Conservation (phyloP, 2,888 invertebrate genomes). For the Dyspetes luteomarginatus region DNA sequence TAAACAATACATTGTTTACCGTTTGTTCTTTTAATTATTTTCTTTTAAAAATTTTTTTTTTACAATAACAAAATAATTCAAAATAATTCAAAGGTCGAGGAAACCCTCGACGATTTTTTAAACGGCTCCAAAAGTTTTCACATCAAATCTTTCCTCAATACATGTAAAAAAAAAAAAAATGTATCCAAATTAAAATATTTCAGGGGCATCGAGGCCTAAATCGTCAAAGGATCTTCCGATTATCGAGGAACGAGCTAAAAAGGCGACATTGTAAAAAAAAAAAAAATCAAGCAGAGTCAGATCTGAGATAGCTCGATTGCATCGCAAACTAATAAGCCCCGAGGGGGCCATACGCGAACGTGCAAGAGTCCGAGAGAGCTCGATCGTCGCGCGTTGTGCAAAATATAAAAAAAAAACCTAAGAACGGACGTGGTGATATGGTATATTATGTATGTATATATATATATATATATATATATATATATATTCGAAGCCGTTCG, state of each 20-base stretch:
- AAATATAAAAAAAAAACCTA: slow-evolving; percentile 13
- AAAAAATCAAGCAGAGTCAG: not conserved
- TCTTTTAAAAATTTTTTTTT: not conserved
- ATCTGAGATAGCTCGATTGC: slow-evolving; percentile 29
- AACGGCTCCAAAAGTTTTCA: not conserved
- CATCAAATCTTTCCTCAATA: not conserved
- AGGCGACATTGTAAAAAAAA: not conserved
- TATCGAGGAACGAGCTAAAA: not conserved
- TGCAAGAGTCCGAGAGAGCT: slow-evolving; percentile 9
- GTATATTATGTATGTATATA: too few relatives aligned
- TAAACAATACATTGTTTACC: not conserved
- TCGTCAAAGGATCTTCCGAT: not conserved
- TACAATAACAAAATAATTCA: not conserved
- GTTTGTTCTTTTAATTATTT: too few relatives aligned
- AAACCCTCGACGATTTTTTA: not conserved
- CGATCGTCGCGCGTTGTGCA: slow-evolving; percentile 60
- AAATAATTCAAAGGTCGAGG: not conserved
- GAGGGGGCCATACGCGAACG: slow-evolving; percentile 11
- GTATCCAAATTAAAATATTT: not conserved
- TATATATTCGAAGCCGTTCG: not conserved
- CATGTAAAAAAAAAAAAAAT: too few relatives aligned
- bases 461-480: not conserved
- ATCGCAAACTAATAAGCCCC: slow-evolving; percentile 30
- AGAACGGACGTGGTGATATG: not conserved
- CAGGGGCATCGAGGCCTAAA: not conserved